Evolutionary conservation across 2,888 invertebrate genomes (phyloP), one percentile per base, ranked within the genome.

Genomic region (Herminia tarsipennalis): DNA sequence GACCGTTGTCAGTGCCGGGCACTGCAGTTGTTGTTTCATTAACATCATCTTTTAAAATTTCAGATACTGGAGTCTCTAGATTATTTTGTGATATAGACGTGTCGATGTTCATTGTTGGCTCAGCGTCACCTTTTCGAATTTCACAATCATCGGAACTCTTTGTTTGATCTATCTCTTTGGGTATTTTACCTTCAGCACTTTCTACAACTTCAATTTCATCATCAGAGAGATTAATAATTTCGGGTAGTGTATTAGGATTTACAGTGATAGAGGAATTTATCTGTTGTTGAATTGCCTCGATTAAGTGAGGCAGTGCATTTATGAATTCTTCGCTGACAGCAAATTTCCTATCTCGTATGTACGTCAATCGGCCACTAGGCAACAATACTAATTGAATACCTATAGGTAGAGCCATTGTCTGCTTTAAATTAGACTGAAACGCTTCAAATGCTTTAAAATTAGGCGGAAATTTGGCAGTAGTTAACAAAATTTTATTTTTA

Each of bases 401-500:
- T n/a, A 52, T 32, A 9, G 76, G 75, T 25, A 73, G 16, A 14
- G 32, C 34, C 20, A 48, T 20, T 1, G 47, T 16, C 5, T 29
- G 13, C 17, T 10, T 46, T 20, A 30, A 14, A 16, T 30, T 35
- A 5, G 34, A 35, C 29, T 29, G 37, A 39, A 46, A 22, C 6
- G 29, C 33, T 18, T 53, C 42, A 29, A 54, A 45, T 13, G 36
- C 27, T 20, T 41, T 47, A 5, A 56, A 47, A 36, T 48, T 49
- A 6, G 13, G 41, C 1, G 73, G 72, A 60, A 75, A 63, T 44
- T 71, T 74, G 8, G 73, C 56, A 17, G 81, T 78, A n/a, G 84
- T 86, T n/a, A 89, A 52, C 41, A 89, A 70, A 54, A 89, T 83
- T 76, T 84, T 83, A 61, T 85, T 81, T 43, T 77, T 73, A 1